A percentile compares a stretch with the other conserved stretches of the same genome.
Evolutionary conservation across 92 coral and sea anemone genomes (phyloP).

Genomic region (Epizoanthus illoricatus): DNA sequence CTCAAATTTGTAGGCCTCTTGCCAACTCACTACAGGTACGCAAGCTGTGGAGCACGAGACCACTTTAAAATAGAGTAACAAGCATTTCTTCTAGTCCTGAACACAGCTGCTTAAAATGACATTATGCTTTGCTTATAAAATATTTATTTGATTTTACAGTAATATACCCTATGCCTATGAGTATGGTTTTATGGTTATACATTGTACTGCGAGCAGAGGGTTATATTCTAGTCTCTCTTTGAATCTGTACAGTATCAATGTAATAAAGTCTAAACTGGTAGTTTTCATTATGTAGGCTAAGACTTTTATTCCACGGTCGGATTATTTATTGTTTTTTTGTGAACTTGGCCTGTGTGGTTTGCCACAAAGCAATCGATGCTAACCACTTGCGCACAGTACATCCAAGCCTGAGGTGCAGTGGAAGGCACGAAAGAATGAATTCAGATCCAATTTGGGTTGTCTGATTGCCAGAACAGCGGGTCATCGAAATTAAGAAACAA

Average conservation of each 20-base stretch:
- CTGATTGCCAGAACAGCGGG: not conserved
- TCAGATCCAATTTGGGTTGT: not conserved
- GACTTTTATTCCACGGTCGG: too few relatives aligned
- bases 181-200: too few relatives aligned
- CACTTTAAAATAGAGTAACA: too few relatives aligned
- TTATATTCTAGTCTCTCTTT: too few relatives aligned
- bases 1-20: not conserved
- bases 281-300: too few relatives aligned
- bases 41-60: too few relatives aligned
- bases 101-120: too few relatives aligned
- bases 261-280: not conserved
- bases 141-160: not conserved
- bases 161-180: not conserved
- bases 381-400: slow-evolving; percentile 4
- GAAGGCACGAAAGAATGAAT: not conserved
- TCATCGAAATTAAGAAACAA: not conserved
- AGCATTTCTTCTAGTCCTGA: too few relatives aligned
- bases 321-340: too few relatives aligned
- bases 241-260: not conserved
- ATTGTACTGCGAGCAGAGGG: too few relatives aligned
- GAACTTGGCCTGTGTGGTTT: not conserved
- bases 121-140: not conserved
- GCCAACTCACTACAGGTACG: slow-evolving; percentile 15
- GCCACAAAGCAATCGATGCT: not conserved
- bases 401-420: too few relatives aligned